Evolutionary conservation across 1,140 invertebrate genomes (phyloP).

Genomic region (Danaus plexippus): DNA sequence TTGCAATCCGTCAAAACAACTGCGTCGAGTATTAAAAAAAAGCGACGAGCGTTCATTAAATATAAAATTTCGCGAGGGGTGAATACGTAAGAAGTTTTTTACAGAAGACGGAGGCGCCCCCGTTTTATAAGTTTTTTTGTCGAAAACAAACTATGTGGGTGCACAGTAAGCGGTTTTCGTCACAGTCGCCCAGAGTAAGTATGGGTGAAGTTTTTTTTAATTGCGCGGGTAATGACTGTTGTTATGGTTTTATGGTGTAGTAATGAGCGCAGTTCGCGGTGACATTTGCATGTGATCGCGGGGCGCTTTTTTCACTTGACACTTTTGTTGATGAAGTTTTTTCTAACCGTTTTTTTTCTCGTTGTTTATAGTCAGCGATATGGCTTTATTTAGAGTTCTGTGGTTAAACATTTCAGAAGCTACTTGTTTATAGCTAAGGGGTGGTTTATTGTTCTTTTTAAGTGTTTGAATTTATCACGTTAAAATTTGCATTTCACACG

Average conservation of each 20-base stretch:
- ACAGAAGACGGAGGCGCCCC: slow-evolving; percentile 66
- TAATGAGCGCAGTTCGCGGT: slow-evolving; percentile 61
- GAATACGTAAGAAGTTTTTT: slow-evolving; percentile 71
- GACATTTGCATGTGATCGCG: slow-evolving; percentile 66
- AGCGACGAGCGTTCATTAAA: slow-evolving; percentile 65
- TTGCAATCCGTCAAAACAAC: slow-evolving; percentile 71
- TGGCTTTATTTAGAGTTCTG: slow-evolving; percentile 61
- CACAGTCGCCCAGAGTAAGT: slow-evolving; percentile 57
- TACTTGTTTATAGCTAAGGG: slow-evolving; percentile 57
- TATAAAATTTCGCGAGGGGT: slow-evolving; percentile 66
- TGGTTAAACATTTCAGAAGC: slow-evolving; percentile 63
- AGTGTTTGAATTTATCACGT: slow-evolving; percentile 39
- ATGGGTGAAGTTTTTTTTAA: slow-evolving; percentile 61
- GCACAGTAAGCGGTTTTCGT: slow-evolving; percentile 66
- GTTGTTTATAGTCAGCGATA: slow-evolving; percentile 48
- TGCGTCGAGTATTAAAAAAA: slow-evolving; percentile 58
- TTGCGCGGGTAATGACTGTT: slow-evolving; percentile 64
- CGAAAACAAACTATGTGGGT: slow-evolving; percentile 64
- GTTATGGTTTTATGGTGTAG: slow-evolving; percentile 62
- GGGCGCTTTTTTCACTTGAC: slow-evolving; percentile 49
- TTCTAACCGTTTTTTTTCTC: slow-evolving; percentile 48
- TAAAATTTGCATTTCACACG: slow-evolving; percentile 8
- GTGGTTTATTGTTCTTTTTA: slow-evolving; percentile 54
- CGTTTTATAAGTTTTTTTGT: slow-evolving; percentile 53
- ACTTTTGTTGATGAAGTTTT: slow-evolving; percentile 63